Base-by-base conservation (phyloP, 2,888 invertebrate genomes). In the Cheiracanthium punctorium region DNA sequence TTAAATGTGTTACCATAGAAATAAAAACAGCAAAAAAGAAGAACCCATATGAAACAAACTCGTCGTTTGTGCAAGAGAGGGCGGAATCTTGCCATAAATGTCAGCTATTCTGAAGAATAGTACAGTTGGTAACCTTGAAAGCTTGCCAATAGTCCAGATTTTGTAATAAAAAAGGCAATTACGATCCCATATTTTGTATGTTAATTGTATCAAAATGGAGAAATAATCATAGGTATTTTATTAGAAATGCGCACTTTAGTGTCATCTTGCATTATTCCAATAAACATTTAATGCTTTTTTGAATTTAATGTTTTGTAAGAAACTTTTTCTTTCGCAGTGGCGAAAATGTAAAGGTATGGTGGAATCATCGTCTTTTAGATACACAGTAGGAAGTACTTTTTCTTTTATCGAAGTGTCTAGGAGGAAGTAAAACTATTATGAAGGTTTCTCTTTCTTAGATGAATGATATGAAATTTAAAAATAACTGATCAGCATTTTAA, bases 191-290 rank as follows among this genome's bases (percentile, higher is more conserved):
- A 67, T 48, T 84, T 73, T 65, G 72, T n/a, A 79, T 77, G 79
- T 72, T 84, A 84, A 84, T 82, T 14, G 17, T 37, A n/a, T 65
- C 20, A 41, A 79, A 79, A 69, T 77, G 79, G 79, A 84, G 77
- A 24, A 48, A 69, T 79, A 84, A 79, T 72, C 48, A 84, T 67
- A 48, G 73, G 72, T 73, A 84, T 73, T 84, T 77, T 67, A n/a
- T n/a, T n/a, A n/a, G n/a, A n/a, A n/a, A n/a, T n/a, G n/a, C n/a
- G n/a, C n/a, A n/a, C n/a, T n/a, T n/a, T n/a, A n/a, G n/a, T n/a
- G n/a, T n/a, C n/a, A n/a, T n/a, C n/a, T n/a, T n/a, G n/a, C n/a
- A n/a, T n/a, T n/a, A n/a, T n/a, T n/a, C n/a, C n/a, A n/a, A n/a
- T n/a, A n/a, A n/a, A n/a, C n/a, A n/a, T n/a, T n/a, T n/a, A n/a